Evolutionary conservation across 2,797 vertebrate genomes (phyloP).

Genomic region (Pampus argenteus): DNA sequence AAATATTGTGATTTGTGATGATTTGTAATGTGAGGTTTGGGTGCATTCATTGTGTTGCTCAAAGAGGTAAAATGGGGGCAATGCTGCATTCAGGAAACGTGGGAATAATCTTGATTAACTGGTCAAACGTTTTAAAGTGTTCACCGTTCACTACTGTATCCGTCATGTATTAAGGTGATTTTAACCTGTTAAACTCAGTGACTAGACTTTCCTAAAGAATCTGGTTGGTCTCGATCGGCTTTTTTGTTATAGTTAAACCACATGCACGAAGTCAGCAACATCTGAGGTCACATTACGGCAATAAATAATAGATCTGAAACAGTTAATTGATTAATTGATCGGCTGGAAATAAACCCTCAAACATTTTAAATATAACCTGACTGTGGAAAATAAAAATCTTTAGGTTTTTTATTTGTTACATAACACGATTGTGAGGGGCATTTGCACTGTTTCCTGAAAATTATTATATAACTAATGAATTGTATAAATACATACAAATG

Average conservation of each 20-base stretch:
- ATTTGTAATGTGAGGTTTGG: slow-evolving; percentile 47
- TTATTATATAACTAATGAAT: too few species aligned
- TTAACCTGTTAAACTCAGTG: neutral
- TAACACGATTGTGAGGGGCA: too few species aligned
- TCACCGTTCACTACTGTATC: neutral
- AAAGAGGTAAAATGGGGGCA: slow-evolving; percentile 58
- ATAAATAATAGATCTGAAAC: too few species aligned
- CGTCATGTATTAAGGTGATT: neutral
- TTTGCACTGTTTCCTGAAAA: too few species aligned
- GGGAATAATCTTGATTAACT: slow-evolving; percentile 19
- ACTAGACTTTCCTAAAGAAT: neutral
- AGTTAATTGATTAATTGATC: too few species aligned
- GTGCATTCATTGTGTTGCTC: slow-evolving; percentile 24
- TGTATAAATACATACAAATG: too few species aligned
- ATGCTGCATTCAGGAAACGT: slow-evolving; percentile 53
- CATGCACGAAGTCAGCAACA: neutral
- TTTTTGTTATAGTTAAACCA: too few species aligned
- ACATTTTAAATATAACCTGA: too few species aligned
- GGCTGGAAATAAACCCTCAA: too few species aligned
- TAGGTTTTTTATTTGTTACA: too few species aligned
- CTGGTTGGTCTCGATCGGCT: neutral
- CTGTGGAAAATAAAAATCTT: neutral
- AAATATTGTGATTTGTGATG: slow-evolving; percentile 13
- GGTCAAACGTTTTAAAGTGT: neutral
- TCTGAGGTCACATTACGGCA: neutral